Base-by-base conservation (phyloP, 2,797 vertebrate genomes). In the Falco concolor region DNA sequence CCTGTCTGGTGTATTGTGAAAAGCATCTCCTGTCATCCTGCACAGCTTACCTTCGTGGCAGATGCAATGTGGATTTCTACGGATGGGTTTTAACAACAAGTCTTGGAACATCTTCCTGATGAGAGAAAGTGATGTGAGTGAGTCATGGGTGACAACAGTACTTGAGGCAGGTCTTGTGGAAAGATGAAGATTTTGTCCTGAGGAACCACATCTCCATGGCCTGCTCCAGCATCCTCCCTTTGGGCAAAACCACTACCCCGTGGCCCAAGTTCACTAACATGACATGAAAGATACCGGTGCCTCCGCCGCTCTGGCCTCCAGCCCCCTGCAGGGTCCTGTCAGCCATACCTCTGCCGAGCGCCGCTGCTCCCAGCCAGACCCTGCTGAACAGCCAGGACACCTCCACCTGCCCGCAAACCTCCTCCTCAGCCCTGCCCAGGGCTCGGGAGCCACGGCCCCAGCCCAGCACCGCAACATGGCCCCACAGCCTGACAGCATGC, bases 401-500 rank as follows among this genome's bases (percentile, higher is more conserved):
- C 47, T 20, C 3, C 32, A 11, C 4, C 44, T 4, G 56, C 52
- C 67, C 38, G 40, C 38, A 78, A n/a, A 42, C 2, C 30, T 20
- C 6, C 5, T 23, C 17, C 32, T 38, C 60, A 21, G 70, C 70
- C 17, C 5, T 0, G 0, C 13, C 6, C 12, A 5, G 59, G 28
- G 10, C 13, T 15, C 10, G 60, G 18, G 32, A 36, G 34, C 5
- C 78, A 32, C 8, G 12, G 10, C n/a, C n/a, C 60, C 6, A 4
- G 2, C 21, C 32, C 49, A 21, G 4, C 21, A 3, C 21, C 5
- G 32, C 53, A 23, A 32, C 42, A 21, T 2, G n/a, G 59, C 9
- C 50, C 42, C 42, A 6, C 2, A 10, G 4, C 21, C 24, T 15
- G 2, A 8, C 8, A 5, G 50, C 5, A 25, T 0, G 1, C 32